Conservation (phyloP, 1,140 invertebrate species). For the Aphelinus certus region DNA sequence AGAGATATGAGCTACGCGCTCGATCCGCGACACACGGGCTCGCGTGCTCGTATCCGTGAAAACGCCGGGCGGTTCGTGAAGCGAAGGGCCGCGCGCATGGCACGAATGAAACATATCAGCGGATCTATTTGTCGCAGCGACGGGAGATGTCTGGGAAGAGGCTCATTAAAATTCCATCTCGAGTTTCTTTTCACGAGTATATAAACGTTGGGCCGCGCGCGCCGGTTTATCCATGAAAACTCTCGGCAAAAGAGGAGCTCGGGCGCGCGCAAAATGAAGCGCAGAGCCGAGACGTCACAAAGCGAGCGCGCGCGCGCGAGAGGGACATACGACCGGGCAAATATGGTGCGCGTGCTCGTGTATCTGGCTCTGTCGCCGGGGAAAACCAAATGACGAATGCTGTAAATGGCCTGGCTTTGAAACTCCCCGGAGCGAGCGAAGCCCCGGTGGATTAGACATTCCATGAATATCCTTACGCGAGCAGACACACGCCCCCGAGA, state of each 20-base stretch:
- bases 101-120: conserved; percentile 52
- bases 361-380: background rate
- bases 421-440: conserved; percentile 32
- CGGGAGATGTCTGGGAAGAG: conserved; percentile 42
- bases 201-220: too few species aligned
- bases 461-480: conserved; percentile 54
- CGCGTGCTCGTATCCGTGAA: conserved; percentile 39
- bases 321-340: too few species aligned
- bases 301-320: too few species aligned
- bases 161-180: conserved; percentile 57
- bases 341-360: background rate
- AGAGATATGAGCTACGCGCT: conserved; percentile 3
- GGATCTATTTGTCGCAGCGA: conserved; percentile 53
- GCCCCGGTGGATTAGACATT: conserved; percentile 49
- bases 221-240: conserved; percentile 42
- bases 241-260: conserved; percentile 43
- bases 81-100: background rate
- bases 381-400: conserved; percentile 52
- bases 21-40: conserved; percentile 34
- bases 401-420: conserved; percentile 45
- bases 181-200: conserved; percentile 51
- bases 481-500: conserved; percentile 4
- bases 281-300: background rate
- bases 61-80: conserved; percentile 40
- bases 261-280: background rate